These are phyloP conservation scores for Sylvia borin DNA, from an alignment of 2,797 vertebrate genomes.

Conservation along the genomic window DNA sequence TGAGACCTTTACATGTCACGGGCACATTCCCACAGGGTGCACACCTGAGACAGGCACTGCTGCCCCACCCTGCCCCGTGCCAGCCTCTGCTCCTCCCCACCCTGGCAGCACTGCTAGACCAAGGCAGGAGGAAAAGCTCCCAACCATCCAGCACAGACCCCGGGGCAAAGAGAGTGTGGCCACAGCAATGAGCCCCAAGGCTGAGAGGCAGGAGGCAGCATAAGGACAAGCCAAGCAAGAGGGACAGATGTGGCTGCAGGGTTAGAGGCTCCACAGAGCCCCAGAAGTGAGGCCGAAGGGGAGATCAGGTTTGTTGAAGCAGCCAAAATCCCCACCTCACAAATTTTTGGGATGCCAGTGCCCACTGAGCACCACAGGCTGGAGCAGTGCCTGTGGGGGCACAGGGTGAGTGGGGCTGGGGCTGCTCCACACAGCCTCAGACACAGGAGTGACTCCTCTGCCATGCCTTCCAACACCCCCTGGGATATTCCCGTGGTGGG, in stretches of 20 bases:
- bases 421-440: background rate
- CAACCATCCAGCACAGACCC: background rate
- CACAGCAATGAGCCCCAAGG: background rate
- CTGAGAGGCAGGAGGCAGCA: background rate
- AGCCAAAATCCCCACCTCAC: background rate
- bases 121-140: background rate
- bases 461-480: background rate
- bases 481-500: background rate
- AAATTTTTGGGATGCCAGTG: background rate
- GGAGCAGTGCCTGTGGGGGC: background rate
- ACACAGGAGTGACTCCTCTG: background rate
- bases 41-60: background rate
- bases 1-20: rapidly evolving
- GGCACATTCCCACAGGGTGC: background rate
- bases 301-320: background rate
- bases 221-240: background rate
- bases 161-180: background rate
- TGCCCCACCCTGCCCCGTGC: background rate
- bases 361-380: background rate
- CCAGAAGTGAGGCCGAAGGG: background rate
- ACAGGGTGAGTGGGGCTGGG: background rate
- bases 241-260: background rate
- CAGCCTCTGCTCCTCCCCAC: background rate
- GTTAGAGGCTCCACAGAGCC: background rate
- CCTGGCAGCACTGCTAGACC: background rate